phyloP scores from a whole-genome alignment of 2,888 invertebrate genomes.

The Gari tellinella region DNA sequence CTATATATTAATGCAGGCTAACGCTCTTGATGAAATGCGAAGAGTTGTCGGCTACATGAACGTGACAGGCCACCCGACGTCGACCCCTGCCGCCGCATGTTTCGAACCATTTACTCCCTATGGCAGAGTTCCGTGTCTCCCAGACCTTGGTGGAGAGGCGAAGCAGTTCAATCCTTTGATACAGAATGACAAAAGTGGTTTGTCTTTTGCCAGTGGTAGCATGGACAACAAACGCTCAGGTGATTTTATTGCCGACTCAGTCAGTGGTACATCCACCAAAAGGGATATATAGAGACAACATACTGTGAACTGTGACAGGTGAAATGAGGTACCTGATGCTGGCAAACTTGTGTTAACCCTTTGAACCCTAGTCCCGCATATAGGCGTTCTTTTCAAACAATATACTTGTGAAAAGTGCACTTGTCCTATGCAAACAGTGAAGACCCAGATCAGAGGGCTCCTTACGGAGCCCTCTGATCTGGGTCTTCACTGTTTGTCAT shows the following conservation, averaged over 20 bases:
- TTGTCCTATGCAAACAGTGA: too few relatives aligned
- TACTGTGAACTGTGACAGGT: too few relatives aligned
- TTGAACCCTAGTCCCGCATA: too few relatives aligned
- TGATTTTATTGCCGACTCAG: conserved; percentile 11
- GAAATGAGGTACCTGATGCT: too few relatives aligned
- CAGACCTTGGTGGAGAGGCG: conserved; percentile 45
- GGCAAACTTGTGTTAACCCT: too few relatives aligned
- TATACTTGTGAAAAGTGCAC: too few relatives aligned
- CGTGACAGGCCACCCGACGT: conserved; percentile 70
- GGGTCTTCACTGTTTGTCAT: too few relatives aligned
- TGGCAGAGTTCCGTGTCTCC: conserved; percentile 57
- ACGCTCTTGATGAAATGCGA: conserved; percentile 83
- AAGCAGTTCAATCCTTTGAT: conserved; percentile 31
- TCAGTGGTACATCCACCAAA: not conserved
- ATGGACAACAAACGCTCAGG: conserved; percentile 3
- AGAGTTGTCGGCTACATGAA: conserved; percentile 82
- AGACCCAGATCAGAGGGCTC: too few relatives aligned
- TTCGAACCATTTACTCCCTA: conserved; percentile 69
- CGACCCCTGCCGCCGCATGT: conserved; percentile 29
- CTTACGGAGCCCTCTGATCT: too few relatives aligned
- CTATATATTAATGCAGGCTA: conserved; percentile 84
- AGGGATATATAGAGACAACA: too few relatives aligned
- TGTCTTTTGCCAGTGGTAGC: conserved; percentile 2
- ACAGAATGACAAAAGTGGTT: conserved; percentile 14
- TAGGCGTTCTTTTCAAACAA: too few relatives aligned